phyloP scores from a whole-genome alignment of 2,888 invertebrate species.

The Laspeyria flexula region DNA sequence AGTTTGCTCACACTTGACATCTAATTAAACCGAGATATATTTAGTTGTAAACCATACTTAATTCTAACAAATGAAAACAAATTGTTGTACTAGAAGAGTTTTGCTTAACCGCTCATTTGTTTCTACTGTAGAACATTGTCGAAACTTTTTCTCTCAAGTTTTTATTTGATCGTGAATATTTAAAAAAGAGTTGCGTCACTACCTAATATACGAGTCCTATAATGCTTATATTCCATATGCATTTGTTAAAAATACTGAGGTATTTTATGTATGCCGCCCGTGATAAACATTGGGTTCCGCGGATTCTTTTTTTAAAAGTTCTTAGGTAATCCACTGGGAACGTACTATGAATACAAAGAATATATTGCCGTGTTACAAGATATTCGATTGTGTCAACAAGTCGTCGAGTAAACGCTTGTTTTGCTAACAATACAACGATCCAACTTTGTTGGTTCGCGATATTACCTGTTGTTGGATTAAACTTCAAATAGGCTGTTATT shows the following conservation, averaged over 20 bases:
- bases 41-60: no score
- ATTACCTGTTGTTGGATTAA: slow-evolving; percentile 4
- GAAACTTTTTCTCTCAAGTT: slow-evolving; percentile 1
- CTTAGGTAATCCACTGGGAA: slow-evolving; percentile 39
- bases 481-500: slow-evolving; percentile 2
- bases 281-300: slow-evolving; percentile 24
- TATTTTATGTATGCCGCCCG: slow-evolving; percentile 14
- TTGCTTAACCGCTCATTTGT: slow-evolving; percentile 15
- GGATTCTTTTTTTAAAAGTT: slow-evolving; percentile 56
- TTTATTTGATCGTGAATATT: neutral
- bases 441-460: slow-evolving; percentile 8
- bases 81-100: slow-evolving; percentile 18
- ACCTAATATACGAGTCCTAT: slow-evolving; percentile 11
- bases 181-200: slow-evolving; percentile 4
- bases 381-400: slow-evolving; percentile 35
- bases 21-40: no score
- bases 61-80: slow-evolving; percentile 23
- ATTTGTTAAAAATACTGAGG: slow-evolving; percentile 12
- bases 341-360: slow-evolving; percentile 38
- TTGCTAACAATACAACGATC: slow-evolving; percentile 17
- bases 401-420: slow-evolving; percentile 11
- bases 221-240: slow-evolving; percentile 16
- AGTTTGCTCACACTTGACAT: no score
- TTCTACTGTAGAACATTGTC: slow-evolving; percentile 5
- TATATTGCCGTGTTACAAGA: slow-evolving; percentile 28